These are phyloP conservation scores for Phenacoccus solenopsis DNA, from an alignment of 1,140 invertebrate genomes.

Conservation along the genomic window DNA sequence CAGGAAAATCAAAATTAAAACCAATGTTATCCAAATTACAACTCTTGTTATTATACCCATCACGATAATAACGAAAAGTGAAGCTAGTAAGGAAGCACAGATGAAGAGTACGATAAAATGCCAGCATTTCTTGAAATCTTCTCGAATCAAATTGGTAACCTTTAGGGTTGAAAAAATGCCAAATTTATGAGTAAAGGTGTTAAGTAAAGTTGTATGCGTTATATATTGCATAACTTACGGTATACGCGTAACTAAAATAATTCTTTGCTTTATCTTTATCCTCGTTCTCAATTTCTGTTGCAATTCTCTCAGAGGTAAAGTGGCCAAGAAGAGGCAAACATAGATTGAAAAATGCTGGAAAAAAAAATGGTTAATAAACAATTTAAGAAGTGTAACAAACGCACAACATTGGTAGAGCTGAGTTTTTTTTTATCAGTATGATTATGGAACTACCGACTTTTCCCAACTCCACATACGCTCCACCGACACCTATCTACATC, in stretches of 20 bases:
- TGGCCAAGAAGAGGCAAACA: background rate
- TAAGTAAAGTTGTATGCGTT: background rate
- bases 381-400: too few relatives aligned
- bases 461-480: too few relatives aligned
- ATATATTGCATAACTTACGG: background rate
- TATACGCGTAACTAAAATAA: constrained; percentile 7
- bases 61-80: background rate
- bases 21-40: background rate
- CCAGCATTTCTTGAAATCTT: constrained; percentile 1
- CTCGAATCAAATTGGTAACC: background rate
- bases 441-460: too few relatives aligned
- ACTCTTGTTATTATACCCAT: constrained; percentile 4
- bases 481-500: too few relatives aligned
- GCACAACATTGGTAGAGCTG: too few relatives aligned
- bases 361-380: background rate
- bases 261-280: background rate
- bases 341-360: background rate
- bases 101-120: background rate
- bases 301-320: background rate
- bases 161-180: background rate
- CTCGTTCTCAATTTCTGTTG: background rate
- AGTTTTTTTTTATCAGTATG: too few relatives aligned
- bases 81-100: background rate
- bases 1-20: background rate
- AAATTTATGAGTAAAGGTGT: too few relatives aligned